Evolutionary conservation across 2,888 invertebrate species (phyloP).

Genomic region (Crepidodera aurea): DNA sequence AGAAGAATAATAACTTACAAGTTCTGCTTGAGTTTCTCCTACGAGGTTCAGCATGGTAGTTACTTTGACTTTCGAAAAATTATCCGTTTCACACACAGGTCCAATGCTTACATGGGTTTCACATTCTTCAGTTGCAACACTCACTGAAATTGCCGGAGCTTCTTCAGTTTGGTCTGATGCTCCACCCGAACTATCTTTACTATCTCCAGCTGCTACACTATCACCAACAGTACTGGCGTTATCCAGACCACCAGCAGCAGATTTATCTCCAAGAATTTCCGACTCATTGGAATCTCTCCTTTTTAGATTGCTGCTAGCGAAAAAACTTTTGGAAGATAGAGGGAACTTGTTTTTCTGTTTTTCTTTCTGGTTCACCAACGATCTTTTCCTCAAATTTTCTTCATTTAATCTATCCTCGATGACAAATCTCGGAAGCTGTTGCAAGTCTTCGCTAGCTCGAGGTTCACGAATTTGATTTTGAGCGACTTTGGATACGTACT

Average conservation of each 20-base stretch:
- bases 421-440: slow-evolving; percentile 44
- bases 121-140: slow-evolving; percentile 6
- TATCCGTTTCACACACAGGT: slow-evolving; percentile 7
- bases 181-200: not conserved
- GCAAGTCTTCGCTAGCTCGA: slow-evolving; percentile 20
- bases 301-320: slow-evolving; percentile 19
- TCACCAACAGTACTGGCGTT: not conserved
- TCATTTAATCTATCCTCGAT: slow-evolving; percentile 41
- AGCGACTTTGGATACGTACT: not conserved
- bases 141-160: no score
- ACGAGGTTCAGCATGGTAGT: slow-evolving; percentile 10
- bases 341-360: slow-evolving; percentile 35
- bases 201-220: not conserved
- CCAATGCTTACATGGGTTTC: slow-evolving; percentile 1
- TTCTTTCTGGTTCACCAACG: slow-evolving; percentile 28
- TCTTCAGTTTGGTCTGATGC: slow-evolving; percentile 25
- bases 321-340: slow-evolving; percentile 37
- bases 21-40: not conserved
- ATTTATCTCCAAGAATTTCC: slow-evolving; percentile 10
- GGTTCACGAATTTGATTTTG: slow-evolving; percentile 19
- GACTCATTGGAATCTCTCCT: slow-evolving; percentile 1
- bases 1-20: not conserved
- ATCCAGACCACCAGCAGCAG: not conserved
- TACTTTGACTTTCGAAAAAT: not conserved
- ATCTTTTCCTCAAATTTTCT: slow-evolving; percentile 37